Conservation (phyloP, 2,797 vertebrate species). For the Meda fulgida region DNA sequence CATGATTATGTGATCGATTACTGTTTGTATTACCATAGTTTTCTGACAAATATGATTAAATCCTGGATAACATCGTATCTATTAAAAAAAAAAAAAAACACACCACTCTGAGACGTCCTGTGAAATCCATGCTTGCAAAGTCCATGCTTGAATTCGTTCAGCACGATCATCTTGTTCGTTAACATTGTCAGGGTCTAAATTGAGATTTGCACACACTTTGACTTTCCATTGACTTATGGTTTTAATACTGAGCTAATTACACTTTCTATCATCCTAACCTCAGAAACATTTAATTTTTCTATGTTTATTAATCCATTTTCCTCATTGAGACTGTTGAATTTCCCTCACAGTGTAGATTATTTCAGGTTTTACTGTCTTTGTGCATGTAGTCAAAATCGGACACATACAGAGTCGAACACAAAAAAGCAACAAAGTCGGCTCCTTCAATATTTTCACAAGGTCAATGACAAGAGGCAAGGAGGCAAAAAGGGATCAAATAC, state of each 20-base stretch:
- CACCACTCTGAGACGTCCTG: too few species aligned
- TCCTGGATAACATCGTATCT: too few species aligned
- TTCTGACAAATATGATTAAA: too few species aligned
- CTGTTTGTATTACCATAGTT: too few species aligned
- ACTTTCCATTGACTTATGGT: neutral
- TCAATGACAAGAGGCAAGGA: constrained; percentile 5
- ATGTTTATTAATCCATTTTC: neutral
- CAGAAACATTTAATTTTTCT: neutral
- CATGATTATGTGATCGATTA: too few species aligned
- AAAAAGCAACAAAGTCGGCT: neutral
- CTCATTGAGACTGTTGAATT: neutral
- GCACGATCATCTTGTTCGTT: too few species aligned
- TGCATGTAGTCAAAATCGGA: neutral
- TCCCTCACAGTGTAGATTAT: neutral
- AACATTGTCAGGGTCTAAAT: too few species aligned
- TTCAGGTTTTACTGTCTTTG: neutral
- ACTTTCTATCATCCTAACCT: neutral
- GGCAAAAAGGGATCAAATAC: constrained; percentile 21
- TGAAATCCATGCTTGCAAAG: too few species aligned
- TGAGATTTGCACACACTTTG: neutral
- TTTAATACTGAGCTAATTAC: neutral
- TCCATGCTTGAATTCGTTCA: too few species aligned
- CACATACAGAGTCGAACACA: neutral
- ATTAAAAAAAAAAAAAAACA: too few species aligned
- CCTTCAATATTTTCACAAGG: constrained; percentile 10